Base-by-base conservation (phyloP, 2,113 vertebrate species). In the Trinectes maculatus region DNA sequence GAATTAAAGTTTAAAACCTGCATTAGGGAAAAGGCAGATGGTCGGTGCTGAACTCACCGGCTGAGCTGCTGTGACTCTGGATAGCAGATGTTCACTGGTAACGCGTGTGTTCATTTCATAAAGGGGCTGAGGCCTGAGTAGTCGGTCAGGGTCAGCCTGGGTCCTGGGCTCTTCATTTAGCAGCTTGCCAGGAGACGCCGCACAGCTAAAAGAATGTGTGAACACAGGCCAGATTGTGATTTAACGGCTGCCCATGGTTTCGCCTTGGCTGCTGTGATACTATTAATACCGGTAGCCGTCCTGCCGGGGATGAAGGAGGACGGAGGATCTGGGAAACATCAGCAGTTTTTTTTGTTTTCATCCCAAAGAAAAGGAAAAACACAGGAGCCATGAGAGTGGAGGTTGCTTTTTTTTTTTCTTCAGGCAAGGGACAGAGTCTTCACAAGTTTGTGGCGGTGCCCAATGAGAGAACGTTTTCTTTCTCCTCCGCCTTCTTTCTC, bases 141-240 rank as follows among this genome's bases (percentile, higher is more conserved):
- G 78, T 55, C 44, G 15, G 64, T 61, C 34, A 65, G 75, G 86
- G 85, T 88, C 85, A 89, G 77, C 36, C 71, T 67, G 61, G 78
- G 77, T 85, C 83, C 73, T 1, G 18, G 55, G 52, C 67, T 82
- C 76, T 76, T 89, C 87, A 84, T 85, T 87, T 81, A 83, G 79
- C 80, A 77, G 77, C 66, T 81, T 81, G 78, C 87, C 80, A 82
- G 82, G 85, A 89, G 84, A 88, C 63, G 72, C 68, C 86, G 75
- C 69, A 52, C 56, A 70, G 79, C 71, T 79, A 54, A 72, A 87
- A 89, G 79, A 89, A 89, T 90, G 86, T 88, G 80, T 86, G 80
- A 89, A 84, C 80, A 59, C 82, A 77, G 71, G 77, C 81, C 73
- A 76, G 75, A 80, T 84, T 75, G 75, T 84, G 83, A 85, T 89